Conservation (phyloP, 2,888 invertebrate genomes). For the Hyppa rectilinea region DNA sequence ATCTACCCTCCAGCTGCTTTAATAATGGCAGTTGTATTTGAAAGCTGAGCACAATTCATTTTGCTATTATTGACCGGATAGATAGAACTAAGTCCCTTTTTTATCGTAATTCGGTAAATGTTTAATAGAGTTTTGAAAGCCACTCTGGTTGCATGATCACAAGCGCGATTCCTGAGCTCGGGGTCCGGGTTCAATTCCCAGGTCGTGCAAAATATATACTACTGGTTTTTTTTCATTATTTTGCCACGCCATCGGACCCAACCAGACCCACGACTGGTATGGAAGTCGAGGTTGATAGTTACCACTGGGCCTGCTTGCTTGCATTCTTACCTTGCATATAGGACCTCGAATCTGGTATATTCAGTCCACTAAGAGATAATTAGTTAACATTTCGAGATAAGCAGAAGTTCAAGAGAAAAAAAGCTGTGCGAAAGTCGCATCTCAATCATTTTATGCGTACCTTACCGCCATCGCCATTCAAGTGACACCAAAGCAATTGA, state of each 20-base stretch:
- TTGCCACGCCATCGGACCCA: no score
- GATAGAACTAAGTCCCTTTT: neutral
- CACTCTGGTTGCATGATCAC: neutral
- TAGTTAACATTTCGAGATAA: neutral
- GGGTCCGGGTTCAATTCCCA: neutral
- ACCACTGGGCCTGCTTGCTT: no score
- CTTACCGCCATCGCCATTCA: slow-evolving; percentile 48
- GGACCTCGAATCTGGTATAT: neutral
- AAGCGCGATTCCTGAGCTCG: neutral
- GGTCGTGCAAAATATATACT: no score
- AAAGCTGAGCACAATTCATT: slow-evolving; percentile 22
- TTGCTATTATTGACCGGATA: slow-evolving; percentile 4
- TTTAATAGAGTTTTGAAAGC: neutral
- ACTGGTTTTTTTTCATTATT: no score
- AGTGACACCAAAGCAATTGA: slow-evolving; percentile 44
- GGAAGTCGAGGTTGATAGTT: no score
- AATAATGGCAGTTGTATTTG: slow-evolving; percentile 37
- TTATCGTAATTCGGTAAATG: neutral
- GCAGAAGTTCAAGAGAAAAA: slow-evolving; percentile 15
- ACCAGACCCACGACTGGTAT: no score
- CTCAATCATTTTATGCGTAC: slow-evolving; percentile 18
- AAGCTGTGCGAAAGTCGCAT: slow-evolving; percentile 28
- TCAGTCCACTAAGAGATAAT: neutral
- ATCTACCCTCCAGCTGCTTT: slow-evolving; percentile 57
- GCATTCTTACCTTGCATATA: neutral